Evolutionary conservation across 2,113 vertebrate species (phyloP), one percentile per base, ranked within the genome.

Genomic region (Smithornis capensis): DNA sequence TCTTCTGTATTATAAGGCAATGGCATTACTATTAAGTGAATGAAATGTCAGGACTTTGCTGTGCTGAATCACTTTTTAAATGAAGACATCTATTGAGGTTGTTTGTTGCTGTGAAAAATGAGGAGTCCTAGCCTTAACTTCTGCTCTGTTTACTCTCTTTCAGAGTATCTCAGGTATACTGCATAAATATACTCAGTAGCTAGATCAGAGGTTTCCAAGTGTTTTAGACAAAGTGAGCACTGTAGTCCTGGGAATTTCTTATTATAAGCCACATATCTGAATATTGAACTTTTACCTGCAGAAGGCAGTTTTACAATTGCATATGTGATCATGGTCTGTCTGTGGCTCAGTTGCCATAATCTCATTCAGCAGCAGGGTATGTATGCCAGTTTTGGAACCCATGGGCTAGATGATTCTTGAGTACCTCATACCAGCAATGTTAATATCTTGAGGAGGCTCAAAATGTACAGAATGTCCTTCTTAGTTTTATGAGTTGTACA

Each of bases 191-290:
- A 10, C 6, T 24, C 8, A 52, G 35, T 6, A 68, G 22, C 13
- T n/a, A 57, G 27, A 63, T 62, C 47, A 70, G 59, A 81, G 28
- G 14, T 59, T 94, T 89, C 69, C 52, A 67, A 10, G 12, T 57
- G 19, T 65, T 94, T 74, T 38, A 56, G 55, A 29, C 15, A 70
- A 92, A 70, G 12, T 17, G 18, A 87, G 12, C 14, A 13, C 62
- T 78, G 25, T 23, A 59, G 27, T 64, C 24, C 40, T 52, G 4
- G 11, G 40, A 79, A 47, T 52, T 24, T 68, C 79, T 81, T 14
- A 10, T 10, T 28, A 52, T 2, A 29, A 64, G 27, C 12, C 33
- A 42, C 27, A 14, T 16, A 24, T 9, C 4, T 0, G 0, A 42
- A 53, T 42, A 71, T 4, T 4, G 22, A 63, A 44, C 1, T 21